Evolutionary conservation across 2,797 vertebrate genomes (phyloP).

Genomic region (Lithobates pipiens): DNA sequence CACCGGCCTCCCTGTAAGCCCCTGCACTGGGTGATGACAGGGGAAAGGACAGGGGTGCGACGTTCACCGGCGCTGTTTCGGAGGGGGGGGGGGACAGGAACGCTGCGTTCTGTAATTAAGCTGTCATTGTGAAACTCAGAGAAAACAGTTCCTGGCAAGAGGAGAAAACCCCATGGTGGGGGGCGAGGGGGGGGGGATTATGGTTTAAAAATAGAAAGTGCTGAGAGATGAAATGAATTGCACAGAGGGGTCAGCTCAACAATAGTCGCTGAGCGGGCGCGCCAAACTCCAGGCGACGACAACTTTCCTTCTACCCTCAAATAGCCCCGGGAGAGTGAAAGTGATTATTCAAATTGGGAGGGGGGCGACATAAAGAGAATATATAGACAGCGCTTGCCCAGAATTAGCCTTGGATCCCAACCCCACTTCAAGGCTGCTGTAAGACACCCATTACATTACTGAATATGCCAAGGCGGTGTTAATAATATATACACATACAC

Average conservation of each 20-base stretch:
- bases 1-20: not conserved
- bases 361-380: too few species aligned
- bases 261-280: constrained; percentile 26
- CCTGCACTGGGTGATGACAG: not conserved
- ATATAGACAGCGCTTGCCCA: too few species aligned
- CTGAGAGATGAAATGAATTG: constrained; percentile 42
- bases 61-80: too few species aligned
- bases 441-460: too few species aligned
- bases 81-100: not conserved
- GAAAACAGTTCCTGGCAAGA: constrained; percentile 30
- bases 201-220: constrained; percentile 53
- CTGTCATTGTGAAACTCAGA: constrained; percentile 22
- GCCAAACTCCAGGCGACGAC: not conserved
- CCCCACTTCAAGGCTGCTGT: too few species aligned
- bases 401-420: too few species aligned
- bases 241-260: constrained; percentile 34
- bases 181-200: not conserved
- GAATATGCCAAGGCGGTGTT: too few species aligned
- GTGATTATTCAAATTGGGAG: too few species aligned
- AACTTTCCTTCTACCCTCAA: constrained; percentile 9
- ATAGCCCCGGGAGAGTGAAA: not conserved
- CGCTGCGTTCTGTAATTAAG: constrained; percentile 11
- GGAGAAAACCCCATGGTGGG: constrained; percentile 7
- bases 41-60: too few species aligned
- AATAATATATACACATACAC: too few species aligned